phyloP scores from a whole-genome alignment of 2,888 invertebrate genomes.

The Platynereis dumerilii region DNA sequence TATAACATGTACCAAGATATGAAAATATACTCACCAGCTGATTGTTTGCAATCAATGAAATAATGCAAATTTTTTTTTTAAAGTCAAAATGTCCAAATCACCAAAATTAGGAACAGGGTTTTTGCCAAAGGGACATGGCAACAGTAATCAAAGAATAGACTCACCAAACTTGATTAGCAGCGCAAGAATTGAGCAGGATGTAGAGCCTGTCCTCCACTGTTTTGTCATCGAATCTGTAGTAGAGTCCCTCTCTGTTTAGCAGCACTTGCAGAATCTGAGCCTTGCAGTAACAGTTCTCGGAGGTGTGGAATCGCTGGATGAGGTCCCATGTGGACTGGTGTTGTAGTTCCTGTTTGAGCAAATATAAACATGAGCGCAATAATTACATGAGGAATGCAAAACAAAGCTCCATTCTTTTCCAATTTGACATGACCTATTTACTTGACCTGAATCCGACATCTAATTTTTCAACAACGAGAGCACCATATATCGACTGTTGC shows the following conservation, averaged over 20 bases:
- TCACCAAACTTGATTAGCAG: conserved; percentile 55
- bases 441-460: too few relatives aligned
- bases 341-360: conserved; percentile 65
- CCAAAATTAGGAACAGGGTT: too few relatives aligned
- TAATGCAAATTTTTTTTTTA: too few relatives aligned
- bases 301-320: conserved; percentile 72
- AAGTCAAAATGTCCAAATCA: too few relatives aligned
- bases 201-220: conserved; percentile 64
- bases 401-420: too few relatives aligned
- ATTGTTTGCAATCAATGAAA: too few relatives aligned
- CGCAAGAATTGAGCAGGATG: conserved; percentile 62
- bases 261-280: conserved; percentile 86
- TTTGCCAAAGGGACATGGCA: too few relatives aligned
- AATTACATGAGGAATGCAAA: background rate
- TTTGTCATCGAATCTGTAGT: conserved; percentile 74
- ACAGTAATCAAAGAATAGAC: conserved; percentile 3
- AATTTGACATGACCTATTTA: too few relatives aligned
- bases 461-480: too few relatives aligned
- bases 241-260: conserved; percentile 79
- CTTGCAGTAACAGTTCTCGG: conserved; percentile 78
- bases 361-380: background rate
- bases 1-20: too few relatives aligned
- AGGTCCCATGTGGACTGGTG: conserved; percentile 77
- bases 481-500: too few relatives aligned
- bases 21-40: too few relatives aligned